Evolutionary conservation across 2,113 vertebrate species (phyloP), one percentile per base, ranked within the genome.

Genomic region (Myrmecobius fasciatus): DNA sequence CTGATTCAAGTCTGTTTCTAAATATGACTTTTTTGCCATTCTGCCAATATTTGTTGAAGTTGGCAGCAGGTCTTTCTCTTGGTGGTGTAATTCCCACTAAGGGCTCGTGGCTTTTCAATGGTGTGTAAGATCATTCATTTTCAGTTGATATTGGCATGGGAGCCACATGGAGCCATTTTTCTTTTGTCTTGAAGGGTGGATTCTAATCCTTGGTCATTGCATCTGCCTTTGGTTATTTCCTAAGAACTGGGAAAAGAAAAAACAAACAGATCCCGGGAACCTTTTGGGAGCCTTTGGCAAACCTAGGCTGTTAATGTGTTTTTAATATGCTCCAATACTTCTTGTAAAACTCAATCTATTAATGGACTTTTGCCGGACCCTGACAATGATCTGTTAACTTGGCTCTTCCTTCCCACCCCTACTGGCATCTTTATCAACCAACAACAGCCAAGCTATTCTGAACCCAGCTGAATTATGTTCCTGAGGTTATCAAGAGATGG

Each of bases 401-500:
- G 97, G 96, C 94, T 96, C 14, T 24, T 4, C 0, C 67, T 83
- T 83, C n/a, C 67, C 36, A 83, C 67, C n/a, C n/a, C 20, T 31
- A 17, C 14, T 8, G 3, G 2, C 2, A 0, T 11, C 47, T 22
- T 97, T 97, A 97, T 97, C 97, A 53, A 97, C 25, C 95, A 98
- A 91, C 89, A 89, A 94, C 94, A 7, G 91, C 14, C n/a, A 1
- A 53, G 95, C 92, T 91, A 95, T 53, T 60, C 0, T 97, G 91
- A 96, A 96, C 26, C 96, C 97, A 60, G 97, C 96, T 97, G 97
- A 97, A 92, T 93, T 56, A 92, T 96, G 97, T 97, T 91, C 89
- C 90, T 75, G 48, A 95, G 98, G 98, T 98, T 98, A 98, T 98
- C 98, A 94, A 96, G 31, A 97, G 97, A 97, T 98, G 98, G 98